Conservation (phyloP, 2,888 invertebrate species). For the Limnephilus rhombicus region DNA sequence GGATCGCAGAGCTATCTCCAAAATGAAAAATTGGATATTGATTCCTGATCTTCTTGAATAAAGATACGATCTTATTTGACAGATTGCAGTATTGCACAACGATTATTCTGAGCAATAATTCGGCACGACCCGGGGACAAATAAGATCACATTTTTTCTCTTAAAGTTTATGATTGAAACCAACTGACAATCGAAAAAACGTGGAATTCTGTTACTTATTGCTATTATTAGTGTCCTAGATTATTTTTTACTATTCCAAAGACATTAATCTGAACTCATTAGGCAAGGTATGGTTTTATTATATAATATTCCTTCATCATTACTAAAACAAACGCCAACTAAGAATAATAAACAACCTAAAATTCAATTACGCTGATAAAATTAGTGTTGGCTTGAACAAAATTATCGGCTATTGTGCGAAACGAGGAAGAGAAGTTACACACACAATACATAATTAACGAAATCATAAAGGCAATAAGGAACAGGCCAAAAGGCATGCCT, state of each 20-base stretch:
- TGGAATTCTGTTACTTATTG: too few species aligned
- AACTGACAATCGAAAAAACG: too few species aligned
- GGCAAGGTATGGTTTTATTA: not conserved
- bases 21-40: not conserved
- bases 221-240: not conserved
- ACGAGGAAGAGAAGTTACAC: not conserved
- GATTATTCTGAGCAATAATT: not conserved
- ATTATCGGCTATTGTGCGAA: not conserved
- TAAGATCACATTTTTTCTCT: too few species aligned
- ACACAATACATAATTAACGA: not conserved
- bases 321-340: not conserved
- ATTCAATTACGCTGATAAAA: conserved; percentile 1
- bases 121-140: not conserved
- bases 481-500: not conserved
- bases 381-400: not conserved
- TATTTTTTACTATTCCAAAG: not conserved
- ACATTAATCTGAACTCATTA: not conserved
- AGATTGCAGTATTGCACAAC: not conserved
- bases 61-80: not conserved
- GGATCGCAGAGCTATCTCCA: not conserved
- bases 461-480: conserved; percentile 10
- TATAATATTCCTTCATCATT: not conserved
- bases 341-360: not conserved
- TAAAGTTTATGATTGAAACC: not conserved
- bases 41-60: not conserved